Evolutionary conservation across 2,797 vertebrate species (phyloP).

Genomic region (Myotis daubentonii): DNA sequence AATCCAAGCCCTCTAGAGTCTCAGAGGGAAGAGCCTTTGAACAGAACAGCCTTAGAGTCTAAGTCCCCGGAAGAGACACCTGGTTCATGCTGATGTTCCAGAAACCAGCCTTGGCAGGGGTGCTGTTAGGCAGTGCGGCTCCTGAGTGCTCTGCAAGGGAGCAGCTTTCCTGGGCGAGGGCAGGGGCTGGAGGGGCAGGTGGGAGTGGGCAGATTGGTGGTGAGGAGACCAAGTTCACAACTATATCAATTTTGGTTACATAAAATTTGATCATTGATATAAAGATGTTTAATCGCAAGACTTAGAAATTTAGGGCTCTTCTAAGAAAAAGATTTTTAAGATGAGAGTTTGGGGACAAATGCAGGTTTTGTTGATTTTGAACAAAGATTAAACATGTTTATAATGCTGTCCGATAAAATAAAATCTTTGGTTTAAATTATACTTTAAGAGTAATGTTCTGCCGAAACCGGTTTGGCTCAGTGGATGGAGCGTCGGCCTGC

Average conservation of each 20-base stretch:
- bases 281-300: background rate
- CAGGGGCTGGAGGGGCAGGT: background rate
- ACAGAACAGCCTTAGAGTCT: background rate
- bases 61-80: background rate
- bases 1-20: background rate
- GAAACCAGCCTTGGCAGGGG: background rate
- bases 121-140: background rate
- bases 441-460: background rate
- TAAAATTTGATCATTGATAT: background rate
- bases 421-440: constrained; percentile 42
- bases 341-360: background rate
- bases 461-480: no score
- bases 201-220: no score
- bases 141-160: background rate
- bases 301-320: background rate
- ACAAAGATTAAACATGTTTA: background rate
- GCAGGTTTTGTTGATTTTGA: background rate
- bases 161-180: background rate
- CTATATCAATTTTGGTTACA: background rate
- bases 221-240: background rate
- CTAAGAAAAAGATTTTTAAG: background rate
- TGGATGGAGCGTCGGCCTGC: no score
- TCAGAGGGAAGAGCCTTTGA: background rate
- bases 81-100: background rate
- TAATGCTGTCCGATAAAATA: constrained; percentile 1